A percentile compares a stretch with the other conserved stretches of the same genome.
Conservation (phyloP, 2,113 vertebrate species). For the Seriola quinqueradiata region DNA sequence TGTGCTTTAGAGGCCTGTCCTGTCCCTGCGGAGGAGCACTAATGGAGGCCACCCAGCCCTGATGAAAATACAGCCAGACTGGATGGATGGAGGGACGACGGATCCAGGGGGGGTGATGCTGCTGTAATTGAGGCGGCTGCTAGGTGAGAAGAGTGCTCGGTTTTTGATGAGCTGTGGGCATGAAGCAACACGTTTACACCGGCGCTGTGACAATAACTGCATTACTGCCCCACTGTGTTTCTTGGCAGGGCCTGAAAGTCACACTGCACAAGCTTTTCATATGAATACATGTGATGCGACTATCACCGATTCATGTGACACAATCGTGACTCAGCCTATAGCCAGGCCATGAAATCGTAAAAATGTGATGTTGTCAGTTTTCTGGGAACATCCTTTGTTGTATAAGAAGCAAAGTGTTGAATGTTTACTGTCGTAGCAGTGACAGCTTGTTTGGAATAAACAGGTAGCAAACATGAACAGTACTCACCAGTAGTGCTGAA, state of each 20-base stretch:
- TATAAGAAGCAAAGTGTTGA: too few species aligned
- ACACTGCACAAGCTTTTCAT: constrained; percentile 1
- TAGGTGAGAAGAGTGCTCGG: neutral
- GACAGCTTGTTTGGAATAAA: neutral
- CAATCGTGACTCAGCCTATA: neutral
- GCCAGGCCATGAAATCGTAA: neutral
- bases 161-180: constrained; percentile 58
- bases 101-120: constrained; percentile 33
- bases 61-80: constrained; percentile 64
- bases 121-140: constrained; percentile 57
- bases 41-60: constrained; percentile 72
- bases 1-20: constrained; percentile 57
- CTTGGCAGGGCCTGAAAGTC: constrained; percentile 29
- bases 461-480: too few species aligned
- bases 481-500: neutral
- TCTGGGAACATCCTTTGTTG: neutral
- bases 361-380: neutral
- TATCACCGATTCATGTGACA: neutral
- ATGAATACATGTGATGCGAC: neutral
- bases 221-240: constrained; percentile 13
- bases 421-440: neutral
- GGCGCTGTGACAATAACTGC: constrained; percentile 43
- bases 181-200: constrained; percentile 55
- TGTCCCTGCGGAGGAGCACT: constrained; percentile 68
- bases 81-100: constrained; percentile 30